A percentile compares a stretch with the other conserved stretches of the same genome.
phyloP scores from a whole-genome alignment of 2,888 invertebrate species.

The Habrosyne pyritoides region DNA sequence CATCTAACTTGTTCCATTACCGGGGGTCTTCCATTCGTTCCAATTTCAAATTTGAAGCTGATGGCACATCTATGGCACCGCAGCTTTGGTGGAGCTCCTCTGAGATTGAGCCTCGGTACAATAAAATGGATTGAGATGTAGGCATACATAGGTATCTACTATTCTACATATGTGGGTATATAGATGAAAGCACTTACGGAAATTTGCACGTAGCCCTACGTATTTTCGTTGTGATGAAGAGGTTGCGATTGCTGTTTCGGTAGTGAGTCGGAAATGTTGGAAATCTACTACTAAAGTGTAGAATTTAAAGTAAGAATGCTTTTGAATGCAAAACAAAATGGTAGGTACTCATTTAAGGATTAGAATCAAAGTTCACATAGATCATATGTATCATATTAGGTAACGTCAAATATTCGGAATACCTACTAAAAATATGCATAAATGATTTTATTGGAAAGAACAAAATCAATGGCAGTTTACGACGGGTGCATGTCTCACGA shows the following conservation, averaged over 20 bases:
- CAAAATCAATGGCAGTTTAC: no score
- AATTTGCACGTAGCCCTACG: slow-evolving; percentile 10
- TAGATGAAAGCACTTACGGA: slow-evolving; percentile 11
- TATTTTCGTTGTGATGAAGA: not conserved
- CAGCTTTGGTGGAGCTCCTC: slow-evolving; percentile 50
- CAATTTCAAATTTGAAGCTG: slow-evolving; percentile 82
- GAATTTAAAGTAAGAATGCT: no score
- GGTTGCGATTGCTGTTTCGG: not conserved
- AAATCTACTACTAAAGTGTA: not conserved
- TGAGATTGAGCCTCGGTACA: slow-evolving; percentile 41
- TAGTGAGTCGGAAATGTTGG: not conserved
- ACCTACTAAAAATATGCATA: no score
- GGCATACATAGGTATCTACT: slow-evolving; percentile 15
- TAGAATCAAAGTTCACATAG: no score
- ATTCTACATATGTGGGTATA: slow-evolving; percentile 11
- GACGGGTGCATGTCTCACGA: not conserved
- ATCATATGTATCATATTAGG: no score
- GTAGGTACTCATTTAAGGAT: no score
- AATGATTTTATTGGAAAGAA: no score
- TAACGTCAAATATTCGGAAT: no score
- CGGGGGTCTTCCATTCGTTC: slow-evolving; percentile 77
- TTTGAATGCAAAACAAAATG: no score
- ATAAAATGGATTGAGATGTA: slow-evolving; percentile 30
- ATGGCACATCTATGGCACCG: slow-evolving; percentile 72
- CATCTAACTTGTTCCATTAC: slow-evolving; percentile 82